Evolutionary conservation across 2,888 invertebrate species (phyloP), one percentile per base, ranked within the genome.

Genomic region (Drosophila vallismaia): DNA sequence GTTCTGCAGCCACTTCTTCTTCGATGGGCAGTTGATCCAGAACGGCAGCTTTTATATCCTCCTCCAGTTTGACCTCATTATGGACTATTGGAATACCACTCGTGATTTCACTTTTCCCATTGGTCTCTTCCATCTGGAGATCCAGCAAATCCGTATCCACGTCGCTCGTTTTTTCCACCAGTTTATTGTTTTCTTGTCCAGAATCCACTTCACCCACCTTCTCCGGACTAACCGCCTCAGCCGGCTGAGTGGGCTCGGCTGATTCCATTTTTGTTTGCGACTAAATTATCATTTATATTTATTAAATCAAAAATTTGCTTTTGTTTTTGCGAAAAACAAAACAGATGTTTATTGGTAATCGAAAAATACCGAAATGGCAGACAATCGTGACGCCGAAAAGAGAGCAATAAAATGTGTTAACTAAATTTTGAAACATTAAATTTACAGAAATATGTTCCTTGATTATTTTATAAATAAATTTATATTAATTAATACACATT

Each of bases 111-210:
- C 50, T 26, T 28, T 51, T 28, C 36, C 31, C 49, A 14, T 71
- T 31, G 36, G 54, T 49, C 28, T 42, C 40, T 67, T 72, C 87
- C 82, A 87, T 70, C 73, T 84, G 82, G 70, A 73, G 57, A 44
- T 66, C 44, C 50, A 66, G 10, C n/a, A 51, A 40, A 62, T 73
- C 71, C 74, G 67, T 71, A 67, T 75, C 44, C 24, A 19, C 72
- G 55, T 49, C 58, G 57, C 52, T 71, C 53, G 46, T 38, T 59
- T 48, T 69, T 44, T 56, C 38, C 14, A 24, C 38, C 0, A 3
- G n/a, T 8, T 66, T 7, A 14, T 26, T 14, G 3, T 3, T 26
- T 31, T 33, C 19, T 26, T 38, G 26, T 9, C 10, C 10, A 1
- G 31, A 10, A n/a, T 52, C 38, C 1, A 29, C 38, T 9, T 38